Percentiles rank a stretch among this genome's conserved stretches.
These are phyloP conservation scores for Sardina pilchardus DNA, from an alignment of 2,113 vertebrate species.

Conservation along the genomic window DNA sequence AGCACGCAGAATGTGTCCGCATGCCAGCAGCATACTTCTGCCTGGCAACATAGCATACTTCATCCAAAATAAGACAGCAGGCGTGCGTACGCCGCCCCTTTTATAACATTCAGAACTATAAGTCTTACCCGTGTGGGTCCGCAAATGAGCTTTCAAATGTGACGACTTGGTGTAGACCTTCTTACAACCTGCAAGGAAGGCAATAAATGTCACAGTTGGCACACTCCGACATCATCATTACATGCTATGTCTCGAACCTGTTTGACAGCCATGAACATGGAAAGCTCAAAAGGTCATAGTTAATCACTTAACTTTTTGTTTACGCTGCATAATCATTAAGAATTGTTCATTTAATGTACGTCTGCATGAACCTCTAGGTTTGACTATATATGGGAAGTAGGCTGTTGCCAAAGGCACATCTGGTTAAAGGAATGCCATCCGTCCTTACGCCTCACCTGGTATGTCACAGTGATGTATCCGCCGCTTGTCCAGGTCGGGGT, in stretches of 20 bases:
- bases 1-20: constrained; percentile 51
- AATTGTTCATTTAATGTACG: neutral
- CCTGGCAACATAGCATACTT: constrained; percentile 54
- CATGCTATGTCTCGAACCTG: constrained; percentile 3
- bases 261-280: neutral
- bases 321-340: neutral
- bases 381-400: neutral
- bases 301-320: neutral
- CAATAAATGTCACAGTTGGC: constrained; percentile 17
- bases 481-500: constrained; percentile 93
- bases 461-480: constrained; percentile 96
- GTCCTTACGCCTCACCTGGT: constrained; percentile 73
- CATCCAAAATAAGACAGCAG: constrained; percentile 46
- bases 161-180: constrained; percentile 99
- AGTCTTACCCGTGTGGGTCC: constrained; percentile 93
- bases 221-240: neutral
- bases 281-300: neutral
- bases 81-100: constrained; percentile 20
- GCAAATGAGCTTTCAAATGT: constrained; percentile 95
- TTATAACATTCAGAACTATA: constrained; percentile 38
- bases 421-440: neutral
- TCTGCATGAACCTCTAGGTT: neutral
- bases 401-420: neutral
- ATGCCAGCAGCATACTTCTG: constrained; percentile 61
- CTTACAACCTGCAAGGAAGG: constrained; percentile 81